These are phyloP conservation scores for Centropus bengalensis DNA, from an alignment of 2,113 vertebrate species.

Conservation along the genomic window DNA sequence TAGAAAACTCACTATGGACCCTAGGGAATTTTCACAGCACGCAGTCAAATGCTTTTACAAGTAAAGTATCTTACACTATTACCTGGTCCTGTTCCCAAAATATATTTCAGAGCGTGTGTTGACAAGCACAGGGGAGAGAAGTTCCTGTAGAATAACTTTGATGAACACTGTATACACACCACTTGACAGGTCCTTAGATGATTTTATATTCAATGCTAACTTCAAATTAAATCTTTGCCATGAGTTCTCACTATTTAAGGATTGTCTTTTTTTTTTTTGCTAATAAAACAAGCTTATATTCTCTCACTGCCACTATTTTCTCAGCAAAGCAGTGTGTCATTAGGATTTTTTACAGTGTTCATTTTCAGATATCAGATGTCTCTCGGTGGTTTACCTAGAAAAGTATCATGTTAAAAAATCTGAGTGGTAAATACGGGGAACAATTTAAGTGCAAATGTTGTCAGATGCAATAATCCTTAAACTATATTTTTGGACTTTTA, in stretches of 20 bases:
- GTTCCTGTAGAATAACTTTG: neutral
- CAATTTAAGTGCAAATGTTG: neutral
- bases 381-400: slow-evolving; percentile 16
- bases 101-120: neutral
- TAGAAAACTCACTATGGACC: neutral
- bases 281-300: neutral
- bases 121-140: neutral
- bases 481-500: neutral
- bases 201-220: neutral
- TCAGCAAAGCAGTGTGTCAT: neutral
- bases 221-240: neutral
- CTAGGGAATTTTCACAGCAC: neutral
- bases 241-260: neutral
- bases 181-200: neutral
- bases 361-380: neutral
- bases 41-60: neutral
- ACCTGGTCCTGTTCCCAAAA: neutral
- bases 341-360: neutral
- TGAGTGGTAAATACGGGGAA: neutral
- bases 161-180: neutral
- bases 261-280: neutral
- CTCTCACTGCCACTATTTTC: neutral
- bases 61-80: neutral
- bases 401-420: neutral
- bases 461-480: neutral